A percentile compares a stretch with the other conserved stretches of the same genome.
phyloP scores from a whole-genome alignment of 2,888 invertebrate species.

The Marronus borbonicus region DNA sequence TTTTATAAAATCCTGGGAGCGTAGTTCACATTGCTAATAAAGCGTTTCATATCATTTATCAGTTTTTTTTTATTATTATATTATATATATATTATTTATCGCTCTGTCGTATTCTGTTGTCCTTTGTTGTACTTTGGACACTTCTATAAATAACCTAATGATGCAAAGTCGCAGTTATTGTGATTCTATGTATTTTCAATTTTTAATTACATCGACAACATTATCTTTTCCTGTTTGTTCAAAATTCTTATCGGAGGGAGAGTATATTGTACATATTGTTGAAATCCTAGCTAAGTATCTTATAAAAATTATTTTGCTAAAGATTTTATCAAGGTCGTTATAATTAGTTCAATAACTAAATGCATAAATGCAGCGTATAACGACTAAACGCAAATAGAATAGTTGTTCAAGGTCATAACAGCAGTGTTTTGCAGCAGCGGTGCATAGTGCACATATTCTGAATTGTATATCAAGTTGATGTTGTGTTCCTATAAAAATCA shows the following conservation, averaged over 20 bases:
- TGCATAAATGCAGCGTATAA: too few relatives aligned
- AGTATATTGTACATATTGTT: not conserved
- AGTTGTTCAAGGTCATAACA: too few relatives aligned
- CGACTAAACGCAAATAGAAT: too few relatives aligned
- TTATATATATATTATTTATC: too few relatives aligned
- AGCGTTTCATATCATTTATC: not conserved
- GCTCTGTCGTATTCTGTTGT: slow-evolving; percentile 7
- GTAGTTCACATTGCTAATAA: not conserved
- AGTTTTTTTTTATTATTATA: too few relatives aligned
- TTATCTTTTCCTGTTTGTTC: slow-evolving; percentile 41
- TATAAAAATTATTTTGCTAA: not conserved
- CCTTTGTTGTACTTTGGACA: slow-evolving; percentile 26
- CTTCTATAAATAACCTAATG: slow-evolving; percentile 40
- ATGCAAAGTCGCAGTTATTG: slow-evolving; percentile 39
- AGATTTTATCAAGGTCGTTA: not conserved
- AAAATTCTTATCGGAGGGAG: not conserved
- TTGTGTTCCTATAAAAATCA: too few relatives aligned
- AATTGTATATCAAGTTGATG: too few relatives aligned
- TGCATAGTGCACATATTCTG: too few relatives aligned
- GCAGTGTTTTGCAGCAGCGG: too few relatives aligned
- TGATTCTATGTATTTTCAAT: slow-evolving; percentile 28
- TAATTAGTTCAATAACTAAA: too few relatives aligned
- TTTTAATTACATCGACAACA: slow-evolving; percentile 27
- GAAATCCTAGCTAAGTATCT: not conserved
- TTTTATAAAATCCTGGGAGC: not conserved